These are phyloP conservation scores for Bubalus kerabau DNA, from an alignment of 2,113 vertebrate genomes.

Conservation along the genomic window DNA sequence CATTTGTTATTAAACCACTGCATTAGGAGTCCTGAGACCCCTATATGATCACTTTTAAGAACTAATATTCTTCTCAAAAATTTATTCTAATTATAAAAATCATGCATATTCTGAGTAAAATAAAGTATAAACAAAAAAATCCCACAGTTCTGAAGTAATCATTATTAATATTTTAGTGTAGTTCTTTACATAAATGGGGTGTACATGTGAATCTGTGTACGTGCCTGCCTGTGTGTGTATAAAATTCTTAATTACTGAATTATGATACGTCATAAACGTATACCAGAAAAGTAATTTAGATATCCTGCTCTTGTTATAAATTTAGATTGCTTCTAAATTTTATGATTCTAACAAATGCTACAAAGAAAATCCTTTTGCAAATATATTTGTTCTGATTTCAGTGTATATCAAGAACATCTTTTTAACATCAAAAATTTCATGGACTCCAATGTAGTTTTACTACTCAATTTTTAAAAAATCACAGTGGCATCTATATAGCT, in stretches of 20 bases:
- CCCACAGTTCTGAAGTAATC: not conserved
- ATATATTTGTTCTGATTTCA: slow-evolving; percentile 23
- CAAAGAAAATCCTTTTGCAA: slow-evolving; percentile 16
- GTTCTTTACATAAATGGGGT: not conserved
- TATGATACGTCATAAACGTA: not conserved
- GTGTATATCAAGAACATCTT: not conserved
- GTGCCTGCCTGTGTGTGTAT: not conserved
- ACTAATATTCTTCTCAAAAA: not conserved
- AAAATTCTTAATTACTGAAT: not conserved
- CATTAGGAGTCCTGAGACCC: not conserved
- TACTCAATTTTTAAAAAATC: not conserved
- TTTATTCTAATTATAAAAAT: slow-evolving; percentile 1
- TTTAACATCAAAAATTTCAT: not conserved
- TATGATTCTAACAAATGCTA: not conserved
- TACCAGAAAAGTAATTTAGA: not conserved
- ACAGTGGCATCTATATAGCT: not conserved
- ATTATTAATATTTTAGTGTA: slow-evolving; percentile 5
- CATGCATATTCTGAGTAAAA: not conserved
- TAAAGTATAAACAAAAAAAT: not conserved
- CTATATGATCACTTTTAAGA: not conserved
- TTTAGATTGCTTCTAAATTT: not conserved
- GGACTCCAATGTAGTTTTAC: not conserved
- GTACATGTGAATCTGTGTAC: not conserved
- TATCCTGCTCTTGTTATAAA: not conserved
- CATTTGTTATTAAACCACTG: not conserved